Evolutionary conservation across 2,797 vertebrate species (phyloP).

Genomic region (Molossus molossus): DNA sequence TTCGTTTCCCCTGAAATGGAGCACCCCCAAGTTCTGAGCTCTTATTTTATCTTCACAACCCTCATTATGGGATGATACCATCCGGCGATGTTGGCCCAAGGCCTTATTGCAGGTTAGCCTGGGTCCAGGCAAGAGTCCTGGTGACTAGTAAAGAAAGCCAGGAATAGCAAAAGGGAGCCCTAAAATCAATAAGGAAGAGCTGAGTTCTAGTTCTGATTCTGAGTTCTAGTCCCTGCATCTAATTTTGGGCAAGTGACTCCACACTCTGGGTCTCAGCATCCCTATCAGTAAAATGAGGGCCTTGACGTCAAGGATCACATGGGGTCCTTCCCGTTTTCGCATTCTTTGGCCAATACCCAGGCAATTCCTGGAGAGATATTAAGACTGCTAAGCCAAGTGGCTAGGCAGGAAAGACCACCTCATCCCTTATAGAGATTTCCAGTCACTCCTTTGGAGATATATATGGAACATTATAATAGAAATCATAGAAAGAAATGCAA

Average conservation of each 20-base stretch:
- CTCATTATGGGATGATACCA: background rate
- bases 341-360: conserved; percentile 66
- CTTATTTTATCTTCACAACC: background rate
- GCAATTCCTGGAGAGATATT: conserved; percentile 59
- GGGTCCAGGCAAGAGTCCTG: background rate
- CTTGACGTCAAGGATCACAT: background rate
- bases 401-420: conserved; percentile 21
- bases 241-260: background rate
- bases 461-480: background rate
- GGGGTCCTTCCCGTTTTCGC: background rate
- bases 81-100: background rate
- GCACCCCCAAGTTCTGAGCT: background rate
- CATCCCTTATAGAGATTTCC: background rate
- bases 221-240: background rate
- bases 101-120: background rate
- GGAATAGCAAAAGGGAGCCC: background rate
- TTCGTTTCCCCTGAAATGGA: background rate
- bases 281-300: background rate
- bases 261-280: background rate
- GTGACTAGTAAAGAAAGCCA: background rate
- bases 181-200: background rate
- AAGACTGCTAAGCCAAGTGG: background rate
- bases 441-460: background rate
- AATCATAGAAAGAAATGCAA: conserved; percentile 36
- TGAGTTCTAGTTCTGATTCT: background rate